Conservation (phyloP, 2,797 vertebrate genomes). For the Danio kyathit region DNA sequence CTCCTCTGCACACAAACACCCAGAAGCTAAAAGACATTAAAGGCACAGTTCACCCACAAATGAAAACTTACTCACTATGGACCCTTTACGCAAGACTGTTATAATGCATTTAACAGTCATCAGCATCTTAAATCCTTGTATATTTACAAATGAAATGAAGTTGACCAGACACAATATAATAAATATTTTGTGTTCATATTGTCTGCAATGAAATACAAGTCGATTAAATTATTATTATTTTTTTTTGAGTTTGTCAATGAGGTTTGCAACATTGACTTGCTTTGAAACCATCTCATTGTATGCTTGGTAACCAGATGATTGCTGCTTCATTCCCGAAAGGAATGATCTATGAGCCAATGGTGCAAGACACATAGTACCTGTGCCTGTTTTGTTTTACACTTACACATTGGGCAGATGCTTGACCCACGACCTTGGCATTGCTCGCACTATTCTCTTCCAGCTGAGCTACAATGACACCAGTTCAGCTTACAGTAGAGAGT, state of each 20-base stretch:
- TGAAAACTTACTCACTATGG: too few species aligned
- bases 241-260: too few species aligned
- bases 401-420: slow-evolving; percentile 8
- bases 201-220: too few species aligned
- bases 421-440: not conserved
- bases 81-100: too few species aligned
- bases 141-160: too few species aligned
- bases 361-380: slow-evolving; percentile 2
- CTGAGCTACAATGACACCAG: not conserved
- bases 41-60: too few species aligned
- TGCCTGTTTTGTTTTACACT: not conserved
- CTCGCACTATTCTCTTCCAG: not conserved
- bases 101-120: too few species aligned
- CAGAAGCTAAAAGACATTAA: not conserved
- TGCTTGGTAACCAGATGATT: not conserved
- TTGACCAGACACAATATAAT: too few species aligned
- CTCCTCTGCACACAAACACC: not conserved
- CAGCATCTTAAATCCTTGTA: too few species aligned
- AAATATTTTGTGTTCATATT: too few species aligned
- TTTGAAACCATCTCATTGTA: not conserved
- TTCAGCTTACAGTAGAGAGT: not conserved
- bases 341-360: not conserved
- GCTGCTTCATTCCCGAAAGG: not conserved
- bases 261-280: too few species aligned
- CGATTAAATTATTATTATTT: too few species aligned